phyloP scores from a whole-genome alignment of 1,140 invertebrate species.

The Limonius californicus region DNA sequence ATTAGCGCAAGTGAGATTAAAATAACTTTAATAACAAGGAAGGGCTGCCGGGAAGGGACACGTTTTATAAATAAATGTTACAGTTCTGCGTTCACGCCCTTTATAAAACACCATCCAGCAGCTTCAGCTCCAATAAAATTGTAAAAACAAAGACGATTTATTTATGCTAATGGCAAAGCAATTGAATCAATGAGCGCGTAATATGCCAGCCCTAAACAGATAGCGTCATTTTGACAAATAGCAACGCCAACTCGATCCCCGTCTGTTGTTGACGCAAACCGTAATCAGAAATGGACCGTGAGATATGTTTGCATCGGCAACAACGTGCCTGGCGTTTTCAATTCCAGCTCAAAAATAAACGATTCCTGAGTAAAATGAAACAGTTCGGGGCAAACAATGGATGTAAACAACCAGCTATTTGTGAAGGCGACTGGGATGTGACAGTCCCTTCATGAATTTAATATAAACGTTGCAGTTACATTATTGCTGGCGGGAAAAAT shows the following conservation, averaged over 20 bases:
- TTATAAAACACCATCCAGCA: too few relatives aligned
- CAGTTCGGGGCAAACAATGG: neutral
- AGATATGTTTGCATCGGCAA: slow-evolving; percentile 1
- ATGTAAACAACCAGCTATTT: too few relatives aligned
- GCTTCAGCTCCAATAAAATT: too few relatives aligned
- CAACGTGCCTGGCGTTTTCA: neutral
- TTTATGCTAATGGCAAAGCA: neutral
- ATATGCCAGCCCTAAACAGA: neutral
- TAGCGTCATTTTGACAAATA: neutral
- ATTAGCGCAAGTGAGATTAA: too few relatives aligned
- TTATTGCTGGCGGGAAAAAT: too few relatives aligned
- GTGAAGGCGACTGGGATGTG: too few relatives aligned
- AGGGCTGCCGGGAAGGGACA: too few relatives aligned
- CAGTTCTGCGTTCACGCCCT: too few relatives aligned
- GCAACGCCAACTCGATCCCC: neutral
- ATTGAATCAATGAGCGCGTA: neutral
- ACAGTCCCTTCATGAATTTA: too few relatives aligned
- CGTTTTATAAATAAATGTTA: too few relatives aligned
- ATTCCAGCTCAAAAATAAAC: neutral
- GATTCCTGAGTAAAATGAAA: neutral
- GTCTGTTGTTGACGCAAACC: slow-evolving; percentile 2
- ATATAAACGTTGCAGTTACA: too few relatives aligned
- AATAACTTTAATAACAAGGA: too few relatives aligned
- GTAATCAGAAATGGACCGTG: slow-evolving; percentile 1
- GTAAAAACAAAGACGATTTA: neutral